These are phyloP conservation scores for Gavialis gangeticus DNA, from an alignment of 2,113 vertebrate genomes.

Conservation along the genomic window DNA sequence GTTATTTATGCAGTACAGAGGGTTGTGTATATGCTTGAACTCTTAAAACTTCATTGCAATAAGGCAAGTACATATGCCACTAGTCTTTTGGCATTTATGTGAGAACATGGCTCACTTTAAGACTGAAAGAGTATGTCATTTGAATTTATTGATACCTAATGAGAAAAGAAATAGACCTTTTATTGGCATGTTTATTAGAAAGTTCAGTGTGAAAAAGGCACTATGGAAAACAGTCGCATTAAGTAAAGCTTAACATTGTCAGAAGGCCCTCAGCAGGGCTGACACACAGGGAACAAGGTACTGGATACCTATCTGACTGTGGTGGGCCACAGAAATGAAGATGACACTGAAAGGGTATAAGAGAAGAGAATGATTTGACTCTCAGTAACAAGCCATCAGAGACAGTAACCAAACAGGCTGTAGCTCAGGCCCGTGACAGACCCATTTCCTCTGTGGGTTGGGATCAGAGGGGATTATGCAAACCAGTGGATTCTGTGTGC, in stretches of 20 bases:
- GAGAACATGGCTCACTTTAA: constrained; percentile 28
- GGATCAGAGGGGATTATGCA: neutral
- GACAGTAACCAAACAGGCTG: neutral
- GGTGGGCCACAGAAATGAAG: neutral
- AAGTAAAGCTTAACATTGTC: neutral
- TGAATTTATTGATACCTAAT: constrained; percentile 45
- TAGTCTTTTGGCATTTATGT: constrained; percentile 16
- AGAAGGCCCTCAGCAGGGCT: neutral
- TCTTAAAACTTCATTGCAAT: constrained; percentile 4
- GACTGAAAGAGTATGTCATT: neutral
- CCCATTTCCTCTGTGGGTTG: neutral
- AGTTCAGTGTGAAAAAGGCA: constrained; percentile 22
- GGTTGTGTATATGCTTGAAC: constrained; percentile 7
- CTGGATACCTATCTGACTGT: neutral
- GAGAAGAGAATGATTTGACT: too few relatives aligned
- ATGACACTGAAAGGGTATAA: neutral
- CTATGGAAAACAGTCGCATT: neutral
- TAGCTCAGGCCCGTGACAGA: neutral
- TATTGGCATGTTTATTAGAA: constrained; percentile 14
- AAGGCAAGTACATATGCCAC: constrained; percentile 17
- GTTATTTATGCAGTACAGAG: neutral
- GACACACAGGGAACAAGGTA: neutral
- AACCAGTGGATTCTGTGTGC: neutral
- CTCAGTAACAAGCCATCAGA: neutral
- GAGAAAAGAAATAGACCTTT: constrained; percentile 53